Percentiles rank a stretch among this genome's conserved stretches.
These are phyloP conservation scores for Labia minor DNA, from an alignment of 2,888 invertebrate genomes.

Conservation along the genomic window DNA sequence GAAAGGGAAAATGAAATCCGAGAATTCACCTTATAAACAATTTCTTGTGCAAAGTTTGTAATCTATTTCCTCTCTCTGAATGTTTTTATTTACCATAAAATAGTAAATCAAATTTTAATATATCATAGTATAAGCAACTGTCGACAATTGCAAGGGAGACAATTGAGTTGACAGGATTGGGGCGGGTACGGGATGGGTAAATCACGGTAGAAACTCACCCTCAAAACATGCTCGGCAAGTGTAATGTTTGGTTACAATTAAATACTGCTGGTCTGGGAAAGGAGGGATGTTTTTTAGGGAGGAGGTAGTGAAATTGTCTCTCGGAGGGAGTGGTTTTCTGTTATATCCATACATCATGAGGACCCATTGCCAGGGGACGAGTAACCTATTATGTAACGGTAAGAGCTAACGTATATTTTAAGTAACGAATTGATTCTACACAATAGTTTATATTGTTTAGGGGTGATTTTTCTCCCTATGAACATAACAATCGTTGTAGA, in stretches of 20 bases:
- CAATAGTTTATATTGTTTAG: not conserved
- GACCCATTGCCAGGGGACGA: not conserved
- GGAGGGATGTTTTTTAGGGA: not conserved
- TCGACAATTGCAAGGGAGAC: not conserved
- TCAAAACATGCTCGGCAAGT: not conserved
- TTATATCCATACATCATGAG: not conserved
- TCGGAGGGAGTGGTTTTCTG: not conserved
- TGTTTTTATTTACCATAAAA: not conserved
- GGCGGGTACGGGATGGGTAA: not conserved
- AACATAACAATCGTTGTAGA: not conserved
- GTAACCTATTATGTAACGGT: not conserved
- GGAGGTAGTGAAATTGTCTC: not conserved
- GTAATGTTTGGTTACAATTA: not conserved
- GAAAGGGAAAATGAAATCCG: too few species aligned
- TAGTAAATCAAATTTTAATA: not conserved
- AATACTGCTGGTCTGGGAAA: not conserved
- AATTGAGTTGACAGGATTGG: not conserved
- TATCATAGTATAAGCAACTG: not conserved
- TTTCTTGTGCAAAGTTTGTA: too few species aligned
- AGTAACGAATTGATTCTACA: not conserved
- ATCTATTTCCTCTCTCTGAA: too few species aligned
- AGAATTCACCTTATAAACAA: too few species aligned
- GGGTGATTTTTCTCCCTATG: not conserved
- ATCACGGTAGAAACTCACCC: not conserved
- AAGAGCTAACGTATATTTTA: not conserved